Conservation (phyloP, 2,888 invertebrate genomes). For the Ophion ventricosus region DNA sequence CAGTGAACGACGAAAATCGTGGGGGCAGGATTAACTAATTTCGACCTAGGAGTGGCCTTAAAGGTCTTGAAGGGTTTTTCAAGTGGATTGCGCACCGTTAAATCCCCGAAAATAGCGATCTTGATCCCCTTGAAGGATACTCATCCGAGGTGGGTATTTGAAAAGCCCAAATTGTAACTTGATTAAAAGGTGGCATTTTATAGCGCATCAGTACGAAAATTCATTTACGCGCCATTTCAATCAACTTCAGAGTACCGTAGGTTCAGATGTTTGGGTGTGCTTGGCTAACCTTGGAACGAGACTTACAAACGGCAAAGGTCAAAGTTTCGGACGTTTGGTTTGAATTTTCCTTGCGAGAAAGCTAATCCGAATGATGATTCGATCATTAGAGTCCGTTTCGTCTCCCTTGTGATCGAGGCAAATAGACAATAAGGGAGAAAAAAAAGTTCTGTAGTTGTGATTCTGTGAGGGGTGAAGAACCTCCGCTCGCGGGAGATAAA, state of each 20-base stretch:
- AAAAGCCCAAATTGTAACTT: background rate
- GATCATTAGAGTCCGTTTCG: background rate
- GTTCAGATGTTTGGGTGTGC: background rate
- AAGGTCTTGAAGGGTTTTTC: no score
- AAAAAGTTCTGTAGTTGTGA: background rate
- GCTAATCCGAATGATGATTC: background rate
- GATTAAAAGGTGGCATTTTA: background rate
- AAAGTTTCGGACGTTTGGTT: background rate
- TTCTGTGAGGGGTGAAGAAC: background rate
- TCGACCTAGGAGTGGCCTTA: background rate
- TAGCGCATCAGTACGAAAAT: background rate
- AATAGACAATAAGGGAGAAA: background rate
- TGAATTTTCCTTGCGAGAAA: background rate
- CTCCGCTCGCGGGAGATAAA: conserved; percentile 5
- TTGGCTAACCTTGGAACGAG: background rate
- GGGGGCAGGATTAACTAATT: background rate
- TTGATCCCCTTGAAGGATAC: background rate
- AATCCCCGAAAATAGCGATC: background rate
- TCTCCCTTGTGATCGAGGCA: background rate
- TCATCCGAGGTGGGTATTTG: background rate
- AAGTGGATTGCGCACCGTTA: background rate
- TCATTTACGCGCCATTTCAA: no score
- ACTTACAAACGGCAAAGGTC: background rate
- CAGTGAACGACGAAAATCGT: background rate
- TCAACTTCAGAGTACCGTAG: background rate